A percentile compares a stretch with the other conserved stretches of the same genome.
Conservation (phyloP, 2,888 invertebrate species). For the Invenusta paracnida region DNA sequence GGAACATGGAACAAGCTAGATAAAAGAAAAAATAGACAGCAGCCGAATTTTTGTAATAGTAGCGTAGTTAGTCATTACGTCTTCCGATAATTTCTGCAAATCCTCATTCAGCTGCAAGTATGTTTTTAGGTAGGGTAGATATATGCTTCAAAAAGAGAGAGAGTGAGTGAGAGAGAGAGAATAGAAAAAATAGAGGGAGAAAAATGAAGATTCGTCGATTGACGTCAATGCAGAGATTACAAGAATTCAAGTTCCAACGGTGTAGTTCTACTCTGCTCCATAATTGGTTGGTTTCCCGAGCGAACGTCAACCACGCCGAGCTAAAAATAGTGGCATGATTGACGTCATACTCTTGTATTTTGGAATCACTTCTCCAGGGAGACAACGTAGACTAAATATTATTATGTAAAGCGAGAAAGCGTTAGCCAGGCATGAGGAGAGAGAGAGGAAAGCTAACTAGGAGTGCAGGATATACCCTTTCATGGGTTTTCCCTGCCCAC, state of each 20-base stretch:
- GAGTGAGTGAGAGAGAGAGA: too few relatives aligned
- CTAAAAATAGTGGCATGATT: neutral
- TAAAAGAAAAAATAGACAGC: too few relatives aligned
- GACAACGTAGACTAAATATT: neutral
- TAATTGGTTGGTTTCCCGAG: neutral
- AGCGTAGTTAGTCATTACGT: too few relatives aligned
- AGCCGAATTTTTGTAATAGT: too few relatives aligned
- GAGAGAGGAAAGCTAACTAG: neutral
- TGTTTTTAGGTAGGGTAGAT: too few relatives aligned
- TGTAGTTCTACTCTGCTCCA: neutral
- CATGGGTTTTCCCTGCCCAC: neutral
- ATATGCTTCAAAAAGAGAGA: too few relatives aligned
- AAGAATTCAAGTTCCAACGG: neutral
- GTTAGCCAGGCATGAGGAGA: too few relatives aligned
- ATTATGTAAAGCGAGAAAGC: neutral
- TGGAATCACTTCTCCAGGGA: constrained; percentile 18
- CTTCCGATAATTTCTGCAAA: too few relatives aligned
- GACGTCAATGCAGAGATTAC: neutral
- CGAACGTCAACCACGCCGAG: neutral
- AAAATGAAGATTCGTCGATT: neutral
- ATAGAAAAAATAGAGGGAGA: neutral
- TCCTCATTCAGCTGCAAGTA: too few relatives aligned
- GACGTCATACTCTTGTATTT: constrained; percentile 14
- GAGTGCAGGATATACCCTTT: neutral
- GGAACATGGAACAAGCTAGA: too few relatives aligned